These are phyloP conservation scores for Nemotelus pantherinus DNA, from an alignment of 2,888 invertebrate species.

Conservation along the genomic window DNA sequence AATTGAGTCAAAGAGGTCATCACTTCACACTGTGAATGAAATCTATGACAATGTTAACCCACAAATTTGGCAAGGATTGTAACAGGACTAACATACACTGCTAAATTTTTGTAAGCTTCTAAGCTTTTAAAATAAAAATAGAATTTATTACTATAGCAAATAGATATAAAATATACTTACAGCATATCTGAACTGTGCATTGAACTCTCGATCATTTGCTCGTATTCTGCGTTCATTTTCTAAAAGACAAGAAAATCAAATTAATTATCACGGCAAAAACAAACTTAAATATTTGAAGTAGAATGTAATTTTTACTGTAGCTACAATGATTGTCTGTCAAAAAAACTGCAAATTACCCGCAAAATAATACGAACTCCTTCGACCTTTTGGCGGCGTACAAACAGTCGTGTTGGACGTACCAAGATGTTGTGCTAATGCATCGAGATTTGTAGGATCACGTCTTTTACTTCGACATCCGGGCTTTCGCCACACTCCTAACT, in stretches of 20 bases:
- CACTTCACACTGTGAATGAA: no score
- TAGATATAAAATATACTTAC: slow-evolving; percentile 73
- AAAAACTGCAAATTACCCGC: slow-evolving; percentile 58
- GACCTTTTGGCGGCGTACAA: slow-evolving; percentile 49
- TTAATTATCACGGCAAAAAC: not conserved
- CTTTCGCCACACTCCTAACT: slow-evolving; percentile 57
- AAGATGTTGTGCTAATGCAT: slow-evolving; percentile 16
- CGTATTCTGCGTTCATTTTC: slow-evolving; percentile 96
- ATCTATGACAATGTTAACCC: no score
- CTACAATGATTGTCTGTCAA: not conserved
- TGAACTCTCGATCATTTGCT: slow-evolving; percentile 96
- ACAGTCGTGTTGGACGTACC: not conserved
- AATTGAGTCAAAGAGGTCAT: no score
- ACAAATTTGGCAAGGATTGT: no score
- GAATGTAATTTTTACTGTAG: slow-evolving; percentile 7
- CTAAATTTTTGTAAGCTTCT: no score
- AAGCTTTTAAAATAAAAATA: no score
- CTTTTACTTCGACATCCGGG: slow-evolving; percentile 50
- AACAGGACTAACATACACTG: no score
- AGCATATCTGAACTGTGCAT: slow-evolving; percentile 97
- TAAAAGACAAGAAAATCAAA: slow-evolving; percentile 65
- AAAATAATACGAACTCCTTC: slow-evolving; percentile 63
- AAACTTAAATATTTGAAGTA: not conserved
- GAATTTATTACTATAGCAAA: not conserved
- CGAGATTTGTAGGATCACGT: slow-evolving; percentile 51